These are phyloP conservation scores for Lamellibrachia columna DNA, from an alignment of 2,888 invertebrate species.

Conservation along the genomic window DNA sequence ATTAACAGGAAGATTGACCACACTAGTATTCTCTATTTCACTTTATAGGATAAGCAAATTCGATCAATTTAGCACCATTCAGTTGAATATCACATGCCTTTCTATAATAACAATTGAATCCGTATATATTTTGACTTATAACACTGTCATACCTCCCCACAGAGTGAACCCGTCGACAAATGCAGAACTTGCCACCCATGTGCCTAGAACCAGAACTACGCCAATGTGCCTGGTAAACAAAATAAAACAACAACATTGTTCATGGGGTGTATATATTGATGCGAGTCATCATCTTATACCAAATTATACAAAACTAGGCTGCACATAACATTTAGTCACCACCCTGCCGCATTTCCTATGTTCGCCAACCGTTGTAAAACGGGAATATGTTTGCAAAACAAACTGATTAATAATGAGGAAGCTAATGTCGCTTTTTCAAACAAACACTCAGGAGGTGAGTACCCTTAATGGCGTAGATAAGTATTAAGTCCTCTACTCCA, in stretches of 20 bases:
- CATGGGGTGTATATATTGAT: background rate
- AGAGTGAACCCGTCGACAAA: background rate
- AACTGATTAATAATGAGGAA: too few species aligned
- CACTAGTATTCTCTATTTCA: too few species aligned
- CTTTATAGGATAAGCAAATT: too few species aligned
- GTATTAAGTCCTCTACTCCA: background rate
- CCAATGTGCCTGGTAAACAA: background rate
- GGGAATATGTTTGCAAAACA: too few species aligned
- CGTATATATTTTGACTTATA: background rate
- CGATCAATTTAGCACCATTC: too few species aligned
- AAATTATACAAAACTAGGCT: background rate
- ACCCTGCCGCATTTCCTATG: too few species aligned
- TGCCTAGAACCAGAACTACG: background rate
- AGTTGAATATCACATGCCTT: too few species aligned
- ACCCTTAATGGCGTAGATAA: background rate
- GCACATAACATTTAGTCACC: background rate
- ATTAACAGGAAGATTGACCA: too few species aligned
- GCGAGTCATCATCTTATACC: background rate
- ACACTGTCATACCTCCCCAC: background rate
- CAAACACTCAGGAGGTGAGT: background rate
- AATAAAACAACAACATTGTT: background rate
- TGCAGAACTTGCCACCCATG: background rate
- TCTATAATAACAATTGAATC: background rate
- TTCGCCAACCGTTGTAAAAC: too few species aligned
- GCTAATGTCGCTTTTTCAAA: too few species aligned